Conservation (phyloP, 2,888 invertebrate species). For the Eutolmus rufibarbis region DNA sequence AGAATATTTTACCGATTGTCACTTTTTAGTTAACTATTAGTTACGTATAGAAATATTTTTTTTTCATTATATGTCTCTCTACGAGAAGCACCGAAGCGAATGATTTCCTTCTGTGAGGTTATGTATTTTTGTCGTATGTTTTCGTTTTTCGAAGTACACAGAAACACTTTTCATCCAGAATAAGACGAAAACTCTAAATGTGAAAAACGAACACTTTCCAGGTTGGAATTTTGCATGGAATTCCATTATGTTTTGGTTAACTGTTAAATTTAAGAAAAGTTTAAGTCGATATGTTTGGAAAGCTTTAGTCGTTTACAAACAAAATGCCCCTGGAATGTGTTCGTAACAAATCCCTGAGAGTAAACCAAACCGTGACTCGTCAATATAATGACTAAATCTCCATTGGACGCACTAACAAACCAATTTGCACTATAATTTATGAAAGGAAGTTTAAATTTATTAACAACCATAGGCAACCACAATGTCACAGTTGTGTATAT, state of each 20-base stretch:
- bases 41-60: not conserved
- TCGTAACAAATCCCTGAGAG: not conserved
- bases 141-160: constrained; percentile 16
- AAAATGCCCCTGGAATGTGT: not conserved
- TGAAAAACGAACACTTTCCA: not conserved
- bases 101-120: not conserved
- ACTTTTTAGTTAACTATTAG: constrained; percentile 12
- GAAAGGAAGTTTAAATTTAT: constrained; percentile 13
- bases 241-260: not conserved
- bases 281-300: not conserved
- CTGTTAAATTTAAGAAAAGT: not conserved
- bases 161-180: constrained; percentile 1
- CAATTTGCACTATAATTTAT: not conserved
- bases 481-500: constrained; percentile 7
- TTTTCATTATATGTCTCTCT: constrained; percentile 4
- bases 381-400: not conserved
- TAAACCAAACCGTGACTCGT: not conserved
- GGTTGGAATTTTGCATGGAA: not conserved
- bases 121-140: not conserved
- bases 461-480: not conserved
- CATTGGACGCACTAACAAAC: constrained; percentile 8
- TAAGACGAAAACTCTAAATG: not conserved
- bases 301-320: not conserved
- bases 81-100: not conserved
- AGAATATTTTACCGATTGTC: constrained; percentile 7